Evolutionary conservation across 2,797 vertebrate genomes (phyloP), one percentile per base, ranked within the genome.

Genomic region (Halcyon smyrnensis): DNA sequence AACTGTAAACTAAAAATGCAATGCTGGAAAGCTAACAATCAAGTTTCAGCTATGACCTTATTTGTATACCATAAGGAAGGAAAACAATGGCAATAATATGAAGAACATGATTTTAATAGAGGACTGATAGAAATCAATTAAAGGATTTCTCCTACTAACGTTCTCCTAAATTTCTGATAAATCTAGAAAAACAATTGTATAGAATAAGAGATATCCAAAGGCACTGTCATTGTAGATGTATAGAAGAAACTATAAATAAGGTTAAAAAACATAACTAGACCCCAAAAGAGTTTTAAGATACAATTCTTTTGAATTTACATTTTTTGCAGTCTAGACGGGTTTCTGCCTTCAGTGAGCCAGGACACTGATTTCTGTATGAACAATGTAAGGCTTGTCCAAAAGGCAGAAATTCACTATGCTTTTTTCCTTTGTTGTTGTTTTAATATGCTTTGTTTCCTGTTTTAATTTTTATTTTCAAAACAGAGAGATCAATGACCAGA

Each of bases 341-440:
- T 86, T 77, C 36, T 78, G 6, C 18, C 48, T 83, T 74, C 59
- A 59, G 1, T 7, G 9, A 50, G 51, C 59, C 28, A 59, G 54
- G 39, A 60, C 12, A 7, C 12, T 32, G 46, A 37, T 63, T 85
- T 82, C 30, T 67, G 2, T 67, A 34, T 5, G 8, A 80, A 17
- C 28, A 68, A 24, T 8, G 5, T n/a, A 41, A 90, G 59, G 2
- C 0, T 0, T 60, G 7, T 62, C n/a, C 1, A 8, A 88, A 88
- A 74, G 12, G 2, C 30, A 73, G 32, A 36, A 78, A 68, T 53
- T 88, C 23, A 75, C 5, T 2, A 2, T 34, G 7, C 2, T 56
- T 77, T 76, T 30, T 20, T 60, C 50, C 12, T 48, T 21, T 12
- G 74, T 27, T n/a, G 15, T 45, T 36, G 12, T 56, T 80, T 27